Base-by-base conservation (phyloP, 2,888 invertebrate genomes). In the Agriotes lineatus region DNA sequence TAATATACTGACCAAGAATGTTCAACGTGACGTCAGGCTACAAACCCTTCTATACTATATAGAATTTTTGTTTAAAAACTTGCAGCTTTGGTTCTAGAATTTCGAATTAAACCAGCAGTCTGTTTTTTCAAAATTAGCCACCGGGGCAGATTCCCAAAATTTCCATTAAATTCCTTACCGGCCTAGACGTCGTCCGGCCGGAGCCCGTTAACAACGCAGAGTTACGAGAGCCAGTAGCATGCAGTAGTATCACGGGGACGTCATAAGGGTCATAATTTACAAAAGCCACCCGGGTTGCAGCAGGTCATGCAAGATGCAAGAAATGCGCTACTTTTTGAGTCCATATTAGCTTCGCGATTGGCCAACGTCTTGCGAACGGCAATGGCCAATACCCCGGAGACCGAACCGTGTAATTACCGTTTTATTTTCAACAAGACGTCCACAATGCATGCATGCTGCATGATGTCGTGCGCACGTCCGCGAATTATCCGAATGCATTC, bases 401-500 rank as follows among this genome's bases (percentile, higher is more conserved):
- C 61, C 48, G 67, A 64, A 57, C 69, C 74, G 64, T 75, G 76
- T 78, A 79, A 79, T 80, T 78, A 79, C 77, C 69, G 74, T 75
- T 74, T 74, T 74, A 76, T 75, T 77, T 77, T 77, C 77, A 78
- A 78, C 77, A 76, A 78, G 77, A 78, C 78, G 76, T 56, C 72
- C 70, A 77, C 75, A 76, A 74, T 78, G 72, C 74, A 72, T 72
- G 68, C 71, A 71, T 69, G 68, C 64, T 67, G 67, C 70, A 72
- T 72, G 72, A 75, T 76, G 76, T 73, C 74, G 67, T 69, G 74
- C 72, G 72, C 75, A 75, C 76, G 76, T 73, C 69, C 64, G 62
- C 57, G 52, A 66, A 66, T 66, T 66, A 60, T 54, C 54, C 57
- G 54, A 64, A 65, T 75, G 74, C 72, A 74, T 75, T 72, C 72